Evolutionary conservation across 2,888 invertebrate species (phyloP).

Genomic region (Arge pagana): DNA sequence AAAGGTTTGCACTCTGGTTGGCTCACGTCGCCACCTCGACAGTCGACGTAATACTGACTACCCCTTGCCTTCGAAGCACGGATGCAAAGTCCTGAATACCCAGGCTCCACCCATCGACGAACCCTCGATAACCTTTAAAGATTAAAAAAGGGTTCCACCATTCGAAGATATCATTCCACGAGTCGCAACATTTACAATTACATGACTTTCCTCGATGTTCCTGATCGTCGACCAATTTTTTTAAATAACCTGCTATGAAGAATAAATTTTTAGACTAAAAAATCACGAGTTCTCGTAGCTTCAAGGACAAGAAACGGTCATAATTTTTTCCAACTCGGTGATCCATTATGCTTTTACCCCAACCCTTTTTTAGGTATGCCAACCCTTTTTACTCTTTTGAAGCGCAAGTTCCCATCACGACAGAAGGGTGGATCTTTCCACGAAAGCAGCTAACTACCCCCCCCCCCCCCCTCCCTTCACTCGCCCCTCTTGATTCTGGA

Average conservation of each 20-base stretch:
- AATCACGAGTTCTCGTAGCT: no score
- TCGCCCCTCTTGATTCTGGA: no score
- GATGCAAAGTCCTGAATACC: constrained; percentile 49
- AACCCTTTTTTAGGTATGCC: constrained; percentile 9
- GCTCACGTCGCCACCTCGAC: constrained; percentile 32
- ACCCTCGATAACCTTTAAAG: constrained; percentile 31
- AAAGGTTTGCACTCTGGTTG: no score
- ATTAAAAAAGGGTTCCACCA: constrained; percentile 13
- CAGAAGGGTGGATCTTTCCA: constrained; percentile 18
- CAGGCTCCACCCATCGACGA: constrained; percentile 46
- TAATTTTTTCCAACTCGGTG: background rate
- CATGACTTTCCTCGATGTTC: background rate
- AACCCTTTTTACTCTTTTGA: constrained; percentile 14
- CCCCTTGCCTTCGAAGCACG: constrained; percentile 38
- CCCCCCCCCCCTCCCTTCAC: no score
- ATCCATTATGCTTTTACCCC: constrained; percentile 2
- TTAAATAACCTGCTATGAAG: background rate
- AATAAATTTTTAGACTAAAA: no score
- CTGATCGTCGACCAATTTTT: background rate
- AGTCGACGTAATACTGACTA: constrained; percentile 38
- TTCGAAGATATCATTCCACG: background rate
- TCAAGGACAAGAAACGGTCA: background rate
- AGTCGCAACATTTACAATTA: background rate
- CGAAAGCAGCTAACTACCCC: no score
- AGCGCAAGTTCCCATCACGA: background rate